Evolutionary conservation across 2,113 vertebrate species (phyloP), one percentile per base, ranked within the genome.

Genomic region (Hyperopisus bebe): DNA sequence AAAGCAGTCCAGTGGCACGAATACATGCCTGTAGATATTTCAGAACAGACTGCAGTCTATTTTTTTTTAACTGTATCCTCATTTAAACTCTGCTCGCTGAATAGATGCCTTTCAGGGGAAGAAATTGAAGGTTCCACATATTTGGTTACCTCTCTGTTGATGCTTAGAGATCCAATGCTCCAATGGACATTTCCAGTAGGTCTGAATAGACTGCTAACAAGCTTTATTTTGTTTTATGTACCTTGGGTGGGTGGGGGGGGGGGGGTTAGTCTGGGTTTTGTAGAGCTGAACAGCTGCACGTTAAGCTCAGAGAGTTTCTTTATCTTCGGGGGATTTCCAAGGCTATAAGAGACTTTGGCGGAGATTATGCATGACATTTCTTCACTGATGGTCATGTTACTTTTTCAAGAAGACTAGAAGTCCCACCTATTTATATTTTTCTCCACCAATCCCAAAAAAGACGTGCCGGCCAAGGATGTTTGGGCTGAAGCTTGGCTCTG

Each of bases 371-470:
- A 10, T 48, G 47, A 27, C 83, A 31, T 48, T 77, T 85, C 44
- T 1, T 85, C 10, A 50, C 9, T 1, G 46, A 48, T 1, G 46
- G 46, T 50, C 83, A n/a, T 50, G 83, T 86, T 86, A 50, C 83
- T 86, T 86, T 86, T 86, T 86, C 47, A 86, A 86, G 39, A 27
- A 85, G 83, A 86, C n/a, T 27, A 86, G 44, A 48, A 47, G 83
- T n/a, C 39, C 39, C 46, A 11, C 82, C 82, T 47, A 84, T 84
- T 46, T 84, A 24, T 47, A 47, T 21, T 47, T 84, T 44, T 46
- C 83, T 50, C 83, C 82, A 44, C 82, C 46, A 42, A 17, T 13
- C 74, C 74, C 74, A 77, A 77, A 77, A 77, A 77, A 77, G 9
- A 15, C 3, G 70, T 7, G 13, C 31, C 17, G 4, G 35, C 15